Conservation (phyloP, 53 echinoderm and acorn worm genomes). For the Pentamera pediparva region DNA sequence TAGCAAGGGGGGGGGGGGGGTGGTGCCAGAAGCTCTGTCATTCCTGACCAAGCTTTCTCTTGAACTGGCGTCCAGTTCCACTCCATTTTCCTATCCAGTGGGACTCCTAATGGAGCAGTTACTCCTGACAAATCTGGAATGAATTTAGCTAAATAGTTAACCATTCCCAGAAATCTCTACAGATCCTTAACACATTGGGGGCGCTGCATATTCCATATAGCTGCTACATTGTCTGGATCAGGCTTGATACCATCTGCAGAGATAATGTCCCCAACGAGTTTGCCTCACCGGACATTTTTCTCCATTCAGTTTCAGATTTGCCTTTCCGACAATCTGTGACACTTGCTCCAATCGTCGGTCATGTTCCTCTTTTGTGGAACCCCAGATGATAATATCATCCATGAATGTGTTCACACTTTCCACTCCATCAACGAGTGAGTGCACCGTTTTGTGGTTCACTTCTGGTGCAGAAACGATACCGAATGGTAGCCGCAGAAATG, state of each 20-base stretch:
- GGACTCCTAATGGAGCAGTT: conserved; percentile 33
- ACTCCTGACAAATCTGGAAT: conserved; percentile 24
- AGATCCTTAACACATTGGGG: conserved; percentile 29
- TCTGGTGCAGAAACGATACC: conserved; percentile 42
- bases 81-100: conserved; percentile 30
- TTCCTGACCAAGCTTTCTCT: conserved; percentile 22
- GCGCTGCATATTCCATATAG: conserved; percentile 38
- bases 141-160: too few relatives aligned
- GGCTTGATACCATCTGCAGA: conserved; percentile 23
- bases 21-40: conserved; percentile 18
- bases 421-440: conserved; percentile 1
- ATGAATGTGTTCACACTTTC: conserved; percentile 51
- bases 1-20: conserved; percentile 30
- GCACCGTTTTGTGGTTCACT: neutral
- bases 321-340: neutral
- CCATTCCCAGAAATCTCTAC: conserved; percentile 44
- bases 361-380: neutral
- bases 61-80: conserved; percentile 26
- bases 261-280: conserved; percentile 7
- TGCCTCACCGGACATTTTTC: neutral
- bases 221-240: conserved; percentile 28
- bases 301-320: neutral
- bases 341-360: neutral
- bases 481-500: conserved; percentile 24
- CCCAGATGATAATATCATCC: conserved; percentile 50